phyloP scores from a whole-genome alignment of 2,113 vertebrate genomes.

The Cygnus buccinator region DNA sequence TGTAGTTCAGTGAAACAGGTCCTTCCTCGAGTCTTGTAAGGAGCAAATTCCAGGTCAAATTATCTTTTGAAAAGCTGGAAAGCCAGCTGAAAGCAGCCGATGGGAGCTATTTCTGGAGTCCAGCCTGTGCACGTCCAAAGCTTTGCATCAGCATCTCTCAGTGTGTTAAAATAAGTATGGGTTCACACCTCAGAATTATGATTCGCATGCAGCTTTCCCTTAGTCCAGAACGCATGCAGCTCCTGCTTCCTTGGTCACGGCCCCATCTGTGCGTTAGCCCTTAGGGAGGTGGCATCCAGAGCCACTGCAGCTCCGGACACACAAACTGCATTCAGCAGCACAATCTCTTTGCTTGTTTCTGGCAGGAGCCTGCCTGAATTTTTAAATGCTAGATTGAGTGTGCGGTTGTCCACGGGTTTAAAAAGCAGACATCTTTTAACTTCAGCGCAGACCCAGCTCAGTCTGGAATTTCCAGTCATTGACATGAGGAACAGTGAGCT shows the following conservation, averaged over 20 bases:
- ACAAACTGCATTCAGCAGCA: not conserved
- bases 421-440: not conserved
- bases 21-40: not conserved
- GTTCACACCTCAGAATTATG: not conserved
- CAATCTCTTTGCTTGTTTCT: not conserved
- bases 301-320: not conserved
- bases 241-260: not conserved
- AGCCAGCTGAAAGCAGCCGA: not conserved
- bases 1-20: not conserved
- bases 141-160: not conserved
- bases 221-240: not conserved
- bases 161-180: not conserved
- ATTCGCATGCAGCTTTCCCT: not conserved
- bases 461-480: not conserved
- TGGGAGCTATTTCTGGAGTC: not conserved
- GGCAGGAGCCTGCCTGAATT: not conserved
- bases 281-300: not conserved
- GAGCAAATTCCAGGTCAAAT: not conserved
- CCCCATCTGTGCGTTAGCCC: not conserved
- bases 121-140: not conserved
- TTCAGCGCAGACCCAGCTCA: not conserved
- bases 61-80: not conserved
- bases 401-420: not conserved
- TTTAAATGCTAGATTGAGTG: not conserved
- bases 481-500: not conserved